Evolutionary conservation across 2,797 vertebrate species (phyloP).

Genomic region (Bryconaethiops microstoma): DNA sequence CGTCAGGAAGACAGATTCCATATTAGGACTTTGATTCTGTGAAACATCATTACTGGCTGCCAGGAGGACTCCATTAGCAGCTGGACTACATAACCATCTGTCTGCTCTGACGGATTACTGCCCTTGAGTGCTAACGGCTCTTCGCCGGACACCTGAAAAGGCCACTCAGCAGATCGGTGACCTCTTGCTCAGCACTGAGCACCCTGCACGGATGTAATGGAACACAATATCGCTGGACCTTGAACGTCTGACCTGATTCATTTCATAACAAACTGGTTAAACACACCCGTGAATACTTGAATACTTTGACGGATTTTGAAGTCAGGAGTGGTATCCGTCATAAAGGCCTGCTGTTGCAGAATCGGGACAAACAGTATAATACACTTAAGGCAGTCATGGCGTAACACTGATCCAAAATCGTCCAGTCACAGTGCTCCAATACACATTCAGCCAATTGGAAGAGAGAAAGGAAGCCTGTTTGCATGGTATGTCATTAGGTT

Average conservation of each 20-base stretch:
- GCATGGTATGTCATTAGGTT: too few species aligned
- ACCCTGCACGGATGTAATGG: neutral
- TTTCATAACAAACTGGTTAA: neutral
- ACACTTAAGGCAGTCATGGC: too few species aligned
- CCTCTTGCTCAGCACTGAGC: neutral
- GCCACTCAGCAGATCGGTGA: slow-evolving; percentile 10
- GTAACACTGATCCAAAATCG: too few species aligned
- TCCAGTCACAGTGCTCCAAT: too few species aligned
- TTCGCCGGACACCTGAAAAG: neutral
- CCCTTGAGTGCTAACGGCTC: slow-evolving; percentile 18
- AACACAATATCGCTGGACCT: neutral
- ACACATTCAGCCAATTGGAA: too few species aligned
- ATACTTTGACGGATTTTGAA: too few species aligned
- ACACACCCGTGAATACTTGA: neutral
- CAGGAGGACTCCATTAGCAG: slow-evolving; percentile 7
- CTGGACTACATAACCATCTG: slow-evolving; percentile 21
- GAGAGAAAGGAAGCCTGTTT: too few species aligned
- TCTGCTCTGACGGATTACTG: slow-evolving; percentile 1
- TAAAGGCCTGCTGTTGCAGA: neutral
- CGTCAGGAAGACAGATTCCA: neutral
- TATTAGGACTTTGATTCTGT: neutral
- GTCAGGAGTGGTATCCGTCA: neutral
- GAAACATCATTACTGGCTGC: neutral
- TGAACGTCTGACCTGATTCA: neutral
- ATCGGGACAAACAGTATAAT: too few species aligned